phyloP scores from a whole-genome alignment of 2,888 invertebrate genomes.

The Macaria notata region DNA sequence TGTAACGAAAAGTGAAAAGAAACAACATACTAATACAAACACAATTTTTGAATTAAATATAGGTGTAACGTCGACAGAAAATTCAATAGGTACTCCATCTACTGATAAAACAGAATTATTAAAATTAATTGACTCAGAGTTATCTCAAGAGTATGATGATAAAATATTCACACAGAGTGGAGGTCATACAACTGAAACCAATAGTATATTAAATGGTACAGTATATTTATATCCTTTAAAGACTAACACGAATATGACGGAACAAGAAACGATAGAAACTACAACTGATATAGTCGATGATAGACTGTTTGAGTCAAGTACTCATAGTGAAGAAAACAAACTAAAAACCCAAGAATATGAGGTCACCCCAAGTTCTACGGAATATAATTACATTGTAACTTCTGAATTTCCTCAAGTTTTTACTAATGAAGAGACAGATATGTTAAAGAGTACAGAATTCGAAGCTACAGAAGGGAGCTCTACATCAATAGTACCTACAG shows the following conservation, averaged over 20 bases:
- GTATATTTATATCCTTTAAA: neutral
- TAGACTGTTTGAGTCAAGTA: neutral
- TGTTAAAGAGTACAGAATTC: neutral
- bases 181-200: neutral
- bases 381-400: no score
- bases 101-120: neutral
- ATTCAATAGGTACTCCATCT: neutral
- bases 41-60: neutral
- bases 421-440: constrained; percentile 1
- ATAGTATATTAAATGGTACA: neutral
- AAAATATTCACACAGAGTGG: neutral
- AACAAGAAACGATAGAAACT: neutral
- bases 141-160: neutral
- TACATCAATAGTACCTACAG: constrained; percentile 31
- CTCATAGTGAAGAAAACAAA: neutral
- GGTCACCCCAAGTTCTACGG: no score
- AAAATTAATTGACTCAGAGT: neutral
- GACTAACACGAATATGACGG: neutral
- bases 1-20: constrained; percentile 2
- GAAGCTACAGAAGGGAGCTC: constrained; percentile 6
- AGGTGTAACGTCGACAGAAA: constrained; percentile 1
- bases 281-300: neutral
- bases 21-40: neutral
- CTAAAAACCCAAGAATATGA: no score
- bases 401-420: neutral